Conservation (phyloP, 1,140 invertebrate species). For the Lepidurus packardi region DNA sequence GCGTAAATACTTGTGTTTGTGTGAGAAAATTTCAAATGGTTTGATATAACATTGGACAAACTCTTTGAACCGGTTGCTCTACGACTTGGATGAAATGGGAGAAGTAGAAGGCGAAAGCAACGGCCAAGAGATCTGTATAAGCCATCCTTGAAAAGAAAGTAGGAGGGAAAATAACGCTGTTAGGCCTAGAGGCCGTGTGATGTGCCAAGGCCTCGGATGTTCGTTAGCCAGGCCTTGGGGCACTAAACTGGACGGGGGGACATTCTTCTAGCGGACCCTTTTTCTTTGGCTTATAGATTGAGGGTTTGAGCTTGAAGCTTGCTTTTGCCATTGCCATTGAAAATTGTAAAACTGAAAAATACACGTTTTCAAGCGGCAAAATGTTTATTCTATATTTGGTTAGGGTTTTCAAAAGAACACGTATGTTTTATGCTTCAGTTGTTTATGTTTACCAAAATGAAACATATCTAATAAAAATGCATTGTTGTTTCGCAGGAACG, state of each 20-base stretch:
- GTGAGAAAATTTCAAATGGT: too few relatives aligned
- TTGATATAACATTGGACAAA: too few relatives aligned
- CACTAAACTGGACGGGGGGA: constrained; percentile 6
- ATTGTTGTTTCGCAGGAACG: too few relatives aligned
- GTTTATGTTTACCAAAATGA: too few relatives aligned
- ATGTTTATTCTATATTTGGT: not conserved
- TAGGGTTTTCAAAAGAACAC: too few relatives aligned
- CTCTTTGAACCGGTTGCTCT: not conserved
- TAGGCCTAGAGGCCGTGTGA: constrained; percentile 17
- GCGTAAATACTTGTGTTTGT: too few relatives aligned
- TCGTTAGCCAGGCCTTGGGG: constrained; percentile 8
- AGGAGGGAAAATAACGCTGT: not conserved
- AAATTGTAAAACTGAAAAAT: not conserved
- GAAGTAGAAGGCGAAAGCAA: not conserved
- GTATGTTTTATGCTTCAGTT: too few relatives aligned
- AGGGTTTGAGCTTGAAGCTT: constrained; percentile 18
- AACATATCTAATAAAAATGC: too few relatives aligned
- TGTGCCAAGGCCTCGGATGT: constrained; percentile 20
- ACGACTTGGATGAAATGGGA: not conserved
- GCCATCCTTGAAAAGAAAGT: not conserved
- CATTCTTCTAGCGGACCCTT: constrained; percentile 2
- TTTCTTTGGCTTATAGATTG: not conserved
- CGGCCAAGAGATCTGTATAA: not conserved
- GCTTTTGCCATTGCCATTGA: not conserved
- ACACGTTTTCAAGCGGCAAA: not conserved